These are phyloP conservation scores for Heliconius melpomene DNA, from an alignment of 1,140 invertebrate species.

Conservation along the genomic window DNA sequence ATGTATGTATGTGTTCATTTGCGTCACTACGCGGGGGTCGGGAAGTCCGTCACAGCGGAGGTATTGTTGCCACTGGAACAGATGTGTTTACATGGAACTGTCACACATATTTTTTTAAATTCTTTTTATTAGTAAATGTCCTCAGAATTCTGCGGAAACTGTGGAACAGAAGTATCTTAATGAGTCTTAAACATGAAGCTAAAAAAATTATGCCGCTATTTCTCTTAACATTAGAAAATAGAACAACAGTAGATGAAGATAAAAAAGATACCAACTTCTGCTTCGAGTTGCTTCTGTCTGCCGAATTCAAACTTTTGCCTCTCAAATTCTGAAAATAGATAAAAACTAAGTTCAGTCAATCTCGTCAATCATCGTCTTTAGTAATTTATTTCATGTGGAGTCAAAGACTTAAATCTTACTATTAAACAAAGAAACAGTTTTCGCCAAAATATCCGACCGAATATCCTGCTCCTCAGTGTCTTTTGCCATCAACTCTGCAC, in stretches of 20 bases:
- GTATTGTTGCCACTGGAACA: slow-evolving; percentile 83
- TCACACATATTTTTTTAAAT: too few species aligned
- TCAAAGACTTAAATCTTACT: slow-evolving; percentile 46
- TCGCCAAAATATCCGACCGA: slow-evolving; percentile 60
- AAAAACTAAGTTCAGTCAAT: too few species aligned
- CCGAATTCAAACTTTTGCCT: slow-evolving; percentile 54
- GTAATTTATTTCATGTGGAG: too few species aligned
- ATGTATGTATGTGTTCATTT: slow-evolving; percentile 85
- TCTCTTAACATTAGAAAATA: too few species aligned
- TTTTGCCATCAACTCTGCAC: slow-evolving; percentile 62
- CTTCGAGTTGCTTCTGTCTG: slow-evolving; percentile 57
- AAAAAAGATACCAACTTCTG: slow-evolving; percentile 49
- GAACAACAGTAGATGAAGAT: too few species aligned
- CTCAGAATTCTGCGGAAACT: too few species aligned
- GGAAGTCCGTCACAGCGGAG: slow-evolving; percentile 85
- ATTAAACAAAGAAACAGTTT: slow-evolving; percentile 56
- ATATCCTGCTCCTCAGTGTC: slow-evolving; percentile 63
- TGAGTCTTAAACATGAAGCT: too few species aligned
- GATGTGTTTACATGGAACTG: too few species aligned
- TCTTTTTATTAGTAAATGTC: too few species aligned
- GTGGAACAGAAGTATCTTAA: too few species aligned
- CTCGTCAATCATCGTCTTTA: too few species aligned
- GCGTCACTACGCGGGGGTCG: slow-evolving; percentile 80
- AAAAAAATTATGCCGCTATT: too few species aligned
- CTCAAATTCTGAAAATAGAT: slow-evolving; percentile 60